Percentiles rank a stretch among this genome's conserved stretches.
phyloP scores from a whole-genome alignment of 1,140 invertebrate species.

The Tetramorium alpestre region DNA sequence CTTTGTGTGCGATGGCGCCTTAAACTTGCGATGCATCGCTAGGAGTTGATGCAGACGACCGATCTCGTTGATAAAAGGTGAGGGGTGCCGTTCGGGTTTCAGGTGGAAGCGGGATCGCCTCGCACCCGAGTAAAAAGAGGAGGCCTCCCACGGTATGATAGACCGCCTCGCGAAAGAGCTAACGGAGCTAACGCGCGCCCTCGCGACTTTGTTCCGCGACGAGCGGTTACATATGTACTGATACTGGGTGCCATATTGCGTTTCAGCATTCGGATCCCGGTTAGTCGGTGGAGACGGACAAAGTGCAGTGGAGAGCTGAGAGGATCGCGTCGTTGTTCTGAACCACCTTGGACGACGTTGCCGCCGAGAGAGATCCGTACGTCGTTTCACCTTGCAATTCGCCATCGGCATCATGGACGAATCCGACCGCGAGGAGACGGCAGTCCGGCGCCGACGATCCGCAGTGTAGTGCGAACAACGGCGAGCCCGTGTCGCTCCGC shows the following conservation, averaged over 20 bases:
- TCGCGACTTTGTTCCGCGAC: background rate
- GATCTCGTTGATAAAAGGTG: no score
- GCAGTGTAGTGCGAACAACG: background rate
- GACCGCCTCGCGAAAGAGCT: background rate
- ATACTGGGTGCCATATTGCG: slow-evolving; percentile 24
- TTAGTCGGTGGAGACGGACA: background rate
- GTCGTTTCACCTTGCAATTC: background rate
- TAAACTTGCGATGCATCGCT: no score
- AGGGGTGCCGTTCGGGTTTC: no score
- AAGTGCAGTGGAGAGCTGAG: background rate
- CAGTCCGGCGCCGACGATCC: background rate
- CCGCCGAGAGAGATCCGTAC: background rate
- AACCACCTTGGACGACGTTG: background rate
- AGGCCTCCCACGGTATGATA: background rate
- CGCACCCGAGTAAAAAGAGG: background rate
- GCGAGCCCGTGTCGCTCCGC: no score
- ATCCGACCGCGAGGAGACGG: background rate
- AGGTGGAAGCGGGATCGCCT: background rate
- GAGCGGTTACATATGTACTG: background rate
- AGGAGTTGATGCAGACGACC: no score
- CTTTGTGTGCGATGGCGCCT: no score
- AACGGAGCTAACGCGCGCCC: background rate
- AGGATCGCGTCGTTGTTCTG: background rate
- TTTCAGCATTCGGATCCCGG: background rate
- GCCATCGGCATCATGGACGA: slow-evolving; percentile 13